Percentiles rank a stretch among this genome's conserved stretches.
Conservation (phyloP, 1,140 invertebrate genomes). For the Bombus superbus region DNA sequence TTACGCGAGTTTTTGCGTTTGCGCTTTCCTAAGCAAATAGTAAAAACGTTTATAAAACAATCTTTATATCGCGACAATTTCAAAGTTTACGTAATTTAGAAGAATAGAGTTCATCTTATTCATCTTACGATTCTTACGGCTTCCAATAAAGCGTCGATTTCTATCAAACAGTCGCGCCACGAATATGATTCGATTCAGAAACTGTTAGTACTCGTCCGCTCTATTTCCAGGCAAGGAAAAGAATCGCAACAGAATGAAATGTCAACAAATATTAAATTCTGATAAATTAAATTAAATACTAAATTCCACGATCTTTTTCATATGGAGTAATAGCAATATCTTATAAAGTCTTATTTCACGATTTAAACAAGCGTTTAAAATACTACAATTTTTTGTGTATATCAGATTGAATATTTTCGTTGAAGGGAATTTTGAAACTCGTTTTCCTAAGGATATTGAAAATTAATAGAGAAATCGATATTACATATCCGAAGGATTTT, state of each 20-base stretch:
- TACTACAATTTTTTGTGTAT: background rate
- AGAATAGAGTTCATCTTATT: background rate
- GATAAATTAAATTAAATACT: too few relatives aligned
- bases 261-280: background rate
- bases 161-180: background rate
- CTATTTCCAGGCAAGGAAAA: background rate
- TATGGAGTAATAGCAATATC: too few relatives aligned
- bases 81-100: too few relatives aligned
- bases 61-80: too few relatives aligned
- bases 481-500: too few relatives aligned
- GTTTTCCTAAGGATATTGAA: background rate
- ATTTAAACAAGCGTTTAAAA: background rate
- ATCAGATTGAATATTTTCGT: background rate
- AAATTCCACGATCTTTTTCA: background rate
- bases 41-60: too few relatives aligned
- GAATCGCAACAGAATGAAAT: background rate
- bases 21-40: too few relatives aligned
- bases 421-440: background rate
- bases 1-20: too few relatives aligned
- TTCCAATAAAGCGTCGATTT: slow-evolving; percentile 1
- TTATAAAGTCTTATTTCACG: background rate
- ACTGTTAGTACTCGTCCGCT: background rate
- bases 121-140: background rate
- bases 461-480: background rate
- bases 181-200: background rate